These are phyloP conservation scores for Crenichthys baileyi DNA, from an alignment of 2,797 vertebrate species.

Conservation along the genomic window DNA sequence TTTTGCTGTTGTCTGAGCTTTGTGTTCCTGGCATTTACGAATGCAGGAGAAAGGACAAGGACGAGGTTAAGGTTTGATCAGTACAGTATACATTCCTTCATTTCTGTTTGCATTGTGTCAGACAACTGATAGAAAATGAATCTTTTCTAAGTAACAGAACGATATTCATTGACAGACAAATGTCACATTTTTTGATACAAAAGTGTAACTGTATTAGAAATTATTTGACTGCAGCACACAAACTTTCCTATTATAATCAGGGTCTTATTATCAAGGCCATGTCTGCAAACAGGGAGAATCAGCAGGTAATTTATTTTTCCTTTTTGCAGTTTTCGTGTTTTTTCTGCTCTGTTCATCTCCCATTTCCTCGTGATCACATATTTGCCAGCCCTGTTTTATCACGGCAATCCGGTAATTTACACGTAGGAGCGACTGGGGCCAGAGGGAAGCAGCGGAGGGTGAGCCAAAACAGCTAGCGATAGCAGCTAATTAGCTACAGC, in stretches of 20 bases:
- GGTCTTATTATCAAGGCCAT: conserved; percentile 18
- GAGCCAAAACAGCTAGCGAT: conserved; percentile 85
- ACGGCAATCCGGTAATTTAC: conserved; percentile 80
- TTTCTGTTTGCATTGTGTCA: not conserved
- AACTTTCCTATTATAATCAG: conserved; percentile 17
- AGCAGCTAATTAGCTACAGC: conserved; percentile 88
- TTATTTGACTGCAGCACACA: conserved; percentile 8
- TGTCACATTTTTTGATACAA: conserved; percentile 23
- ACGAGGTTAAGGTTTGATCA: not conserved
- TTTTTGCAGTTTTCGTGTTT: conserved; percentile 7
- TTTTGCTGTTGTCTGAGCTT: conserved; percentile 40
- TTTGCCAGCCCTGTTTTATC: conserved; percentile 73
- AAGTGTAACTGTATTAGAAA: conserved; percentile 27
- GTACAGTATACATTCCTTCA: not conserved
- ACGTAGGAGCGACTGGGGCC: conserved; percentile 73
- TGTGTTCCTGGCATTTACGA: conserved; percentile 30
- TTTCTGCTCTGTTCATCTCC: conserved; percentile 42
- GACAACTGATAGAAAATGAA: not conserved
- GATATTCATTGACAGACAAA: conserved; percentile 7
- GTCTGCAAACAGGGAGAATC: conserved; percentile 18
- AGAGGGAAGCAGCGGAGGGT: conserved; percentile 72
- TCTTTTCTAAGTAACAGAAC: not conserved
- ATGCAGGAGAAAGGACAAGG: conserved; percentile 9
- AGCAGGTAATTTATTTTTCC: not conserved
- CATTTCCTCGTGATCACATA: conserved; percentile 40